Conservation (phyloP, 2,113 vertebrate species). For the Neogobius melanostomus region DNA sequence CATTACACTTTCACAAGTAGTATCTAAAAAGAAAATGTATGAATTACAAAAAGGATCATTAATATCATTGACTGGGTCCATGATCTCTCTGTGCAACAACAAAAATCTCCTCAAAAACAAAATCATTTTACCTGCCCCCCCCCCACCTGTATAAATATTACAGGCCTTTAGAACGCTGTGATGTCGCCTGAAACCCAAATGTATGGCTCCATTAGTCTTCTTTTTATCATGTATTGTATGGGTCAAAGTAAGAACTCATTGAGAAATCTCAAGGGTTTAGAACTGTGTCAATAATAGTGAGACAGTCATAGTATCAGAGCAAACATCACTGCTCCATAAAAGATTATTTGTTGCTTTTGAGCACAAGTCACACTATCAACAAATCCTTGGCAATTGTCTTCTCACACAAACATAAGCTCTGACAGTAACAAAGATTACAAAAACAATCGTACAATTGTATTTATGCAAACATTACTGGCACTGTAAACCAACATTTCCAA, state of each 20-base stretch:
- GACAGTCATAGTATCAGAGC: slow-evolving; percentile 6
- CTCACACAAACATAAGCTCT: slow-evolving; percentile 12
- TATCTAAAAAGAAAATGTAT: too few relatives aligned
- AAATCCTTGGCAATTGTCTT: slow-evolving; percentile 6
- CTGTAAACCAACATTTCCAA: too few relatives aligned
- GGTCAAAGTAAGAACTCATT: not conserved
- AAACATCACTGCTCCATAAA: not conserved
- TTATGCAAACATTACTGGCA: too few relatives aligned
- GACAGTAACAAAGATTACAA: not conserved
- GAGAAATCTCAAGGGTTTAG: slow-evolving; percentile 7
- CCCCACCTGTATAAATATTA: too few relatives aligned
- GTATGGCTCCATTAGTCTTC: not conserved
- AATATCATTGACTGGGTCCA: too few relatives aligned
- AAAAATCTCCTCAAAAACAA: too few relatives aligned
- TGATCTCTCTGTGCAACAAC: too few relatives aligned
- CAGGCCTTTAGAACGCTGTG: too few relatives aligned
- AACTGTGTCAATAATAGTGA: slow-evolving; percentile 3
- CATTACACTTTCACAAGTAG: too few relatives aligned
- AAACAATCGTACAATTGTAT: too few relatives aligned
- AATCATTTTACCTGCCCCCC: too few relatives aligned
- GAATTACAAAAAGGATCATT: too few relatives aligned
- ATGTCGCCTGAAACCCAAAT: not conserved
- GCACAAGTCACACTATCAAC: slow-evolving; percentile 18
- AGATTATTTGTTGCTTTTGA: slow-evolving; percentile 1
- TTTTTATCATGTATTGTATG: not conserved